Evolutionary conservation across 2,797 vertebrate species (phyloP), one percentile per base, ranked within the genome.

Genomic region (Etheostoma perlongum): DNA sequence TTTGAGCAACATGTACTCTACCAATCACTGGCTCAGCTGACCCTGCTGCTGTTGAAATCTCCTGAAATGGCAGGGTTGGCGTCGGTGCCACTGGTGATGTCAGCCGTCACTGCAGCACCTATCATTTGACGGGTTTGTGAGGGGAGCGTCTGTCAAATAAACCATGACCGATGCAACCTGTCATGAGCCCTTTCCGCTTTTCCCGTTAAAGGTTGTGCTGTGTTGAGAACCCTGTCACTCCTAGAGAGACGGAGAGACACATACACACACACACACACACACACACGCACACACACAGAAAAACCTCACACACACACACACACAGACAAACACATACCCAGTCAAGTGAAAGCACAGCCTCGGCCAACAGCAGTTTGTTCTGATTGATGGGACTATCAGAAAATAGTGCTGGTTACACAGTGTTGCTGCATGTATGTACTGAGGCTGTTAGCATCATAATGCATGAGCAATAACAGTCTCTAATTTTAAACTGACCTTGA

Each of bases 131-230:
- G 36, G 55, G 57, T 25, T 51, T 76, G 75, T 19, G 78, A 76
- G 54, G 60, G 59, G 61, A 74, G 57, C 49, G 60, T 65, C 84
- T 88, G 91, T 91, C 91, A 88, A 89, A 89, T 88, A 92, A 91
- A 90, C 76, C 85, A 82, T 81, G 89, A 89, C 85, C 71, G n/a
- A 71, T 74, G 88, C 88, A 88, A 84, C 89, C 86, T 90, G 90
- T 85, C 91, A 91, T 1, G 23, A 78, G 72, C 78, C 69, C 78
- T 62, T 68, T 25, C 33, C 58, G 15, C 78, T 74, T 81, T 85
- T 44, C 67, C 79, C 67, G 49, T 86, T 90, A 77, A 89, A 86
- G 10, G 85, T 67, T 89, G 58, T 27, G 64, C 81, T 59, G 79
- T 57, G 79, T 88, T 83, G 88, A 86, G 73, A 81, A 75, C 59